Evolutionary conservation across 2,113 vertebrate genomes (phyloP), one percentile per base, ranked within the genome.

Genomic region (Glaucidium brasilianum): DNA sequence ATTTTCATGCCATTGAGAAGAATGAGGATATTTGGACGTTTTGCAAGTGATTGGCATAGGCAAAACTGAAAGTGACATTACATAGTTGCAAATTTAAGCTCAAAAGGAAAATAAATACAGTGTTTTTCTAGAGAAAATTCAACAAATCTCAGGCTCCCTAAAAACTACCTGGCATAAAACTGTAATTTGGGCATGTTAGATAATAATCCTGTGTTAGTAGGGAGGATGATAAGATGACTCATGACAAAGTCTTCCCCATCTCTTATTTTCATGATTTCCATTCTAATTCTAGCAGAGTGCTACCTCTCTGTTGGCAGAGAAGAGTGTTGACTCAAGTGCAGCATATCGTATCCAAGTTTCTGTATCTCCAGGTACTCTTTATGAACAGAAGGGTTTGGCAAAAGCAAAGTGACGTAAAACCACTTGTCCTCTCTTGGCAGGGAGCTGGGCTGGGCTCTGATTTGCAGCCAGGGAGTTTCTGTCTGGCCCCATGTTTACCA

Each of bases 61-160:
- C 0, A 0, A 69, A 90, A 66, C 39, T 56, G 16, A 59, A 16
- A 83, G 6, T 6, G 7, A 32, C 30, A 60, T 39, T 49, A 32
- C 5, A 35, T 20, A 49, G 13, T 29, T 69, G 45, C 80, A 87
- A 52, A 64, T 58, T 59, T 74, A 69, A 52, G 13, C 18, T 80
- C 26, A 66, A 66, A 85, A 85, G 7, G 18, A 77, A 90, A 92
- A 53, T 10, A 69, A 90, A 43, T 29, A 34, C 3, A 3, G 5
- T 6, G 6, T 32, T 92, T 91, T 85, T 77, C 27, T 72, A 53
- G 15, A 39, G 23, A n/a, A 80, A 86, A n/a, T 21, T 49, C 35
- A 68, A 26, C 9, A 27, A 82, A 91, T 4, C 2, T 69, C 25
- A 50, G 17, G 4, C 43, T 73, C 77, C 25, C 56, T 87, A 50